Base-by-base conservation (phyloP, 2,797 vertebrate genomes). In the Paramormyrops hopkinsi region DNA sequence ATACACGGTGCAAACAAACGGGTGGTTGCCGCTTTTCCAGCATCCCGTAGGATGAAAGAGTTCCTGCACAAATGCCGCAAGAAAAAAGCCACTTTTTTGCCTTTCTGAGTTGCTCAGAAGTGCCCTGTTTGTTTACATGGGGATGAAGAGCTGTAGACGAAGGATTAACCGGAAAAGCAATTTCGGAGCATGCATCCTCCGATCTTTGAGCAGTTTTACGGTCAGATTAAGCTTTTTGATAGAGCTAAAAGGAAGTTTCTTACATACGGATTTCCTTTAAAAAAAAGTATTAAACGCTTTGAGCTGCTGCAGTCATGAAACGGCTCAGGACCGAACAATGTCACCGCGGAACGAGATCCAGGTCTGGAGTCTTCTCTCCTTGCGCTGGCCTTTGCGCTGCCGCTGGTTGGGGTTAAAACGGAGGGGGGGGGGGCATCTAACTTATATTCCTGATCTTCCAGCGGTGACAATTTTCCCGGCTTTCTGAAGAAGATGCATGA, bases 181-280 rank as follows among this genome's bases (percentile, higher is more conserved):
- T 84, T 84, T 84, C 82, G 48, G 62, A 79, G 73, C 73, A 79
- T 41, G 73, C 73, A 79, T 79, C 73, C 73, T 79, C 73, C 65
- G 65, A 33, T 69, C 65, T 69, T 69, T 69, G 65, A 29, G 44
- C 41, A 48, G 44, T 84, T 84, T 84, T 50, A 48, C 82, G 44
- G 48, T 84, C 44, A 84, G 48, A 84, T 84, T 48, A 48, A 84
- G 82, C 44, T 84, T 41, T 84, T 84, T 50, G 44, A 84, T 84
- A 84, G 41, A 51, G 48, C 41, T 46, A 84, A 84, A 84, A 0
- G 44, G 44, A 51, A 84, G 48, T 51, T 48, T 85, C 83, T 50
- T 50, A 85, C 83, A 85, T 53, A 33, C 83, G 22, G 22, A 85
- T 85, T 51, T 53, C 46, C 22, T 85, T 50, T 50, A 50, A 50